Evolutionary conservation across 2,113 vertebrate species (phyloP).

Genomic region (Phaethon lepturus): DNA sequence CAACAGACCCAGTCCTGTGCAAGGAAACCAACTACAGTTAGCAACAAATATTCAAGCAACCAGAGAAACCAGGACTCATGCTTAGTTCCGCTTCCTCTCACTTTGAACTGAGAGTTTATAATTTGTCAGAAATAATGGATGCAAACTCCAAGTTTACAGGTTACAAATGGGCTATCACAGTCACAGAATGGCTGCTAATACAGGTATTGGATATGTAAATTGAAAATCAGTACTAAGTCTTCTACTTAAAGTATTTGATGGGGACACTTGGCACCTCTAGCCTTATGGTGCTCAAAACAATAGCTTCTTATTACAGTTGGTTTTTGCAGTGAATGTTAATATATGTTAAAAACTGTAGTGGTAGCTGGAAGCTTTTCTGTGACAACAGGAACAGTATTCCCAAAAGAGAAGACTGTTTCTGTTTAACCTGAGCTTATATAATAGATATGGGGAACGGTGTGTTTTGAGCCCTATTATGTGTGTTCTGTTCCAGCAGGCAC

Average conservation of each 20-base stretch:
- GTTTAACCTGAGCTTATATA: neutral
- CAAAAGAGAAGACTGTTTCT: neutral
- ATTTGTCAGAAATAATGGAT: neutral
- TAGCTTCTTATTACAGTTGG: neutral
- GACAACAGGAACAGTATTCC: neutral
- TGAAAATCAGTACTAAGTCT: neutral
- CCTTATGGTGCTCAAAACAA: neutral
- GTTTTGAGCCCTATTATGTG: neutral
- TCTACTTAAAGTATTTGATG: neutral
- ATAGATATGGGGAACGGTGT: neutral
- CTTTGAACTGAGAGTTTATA: neutral
- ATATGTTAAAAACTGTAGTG: neutral
- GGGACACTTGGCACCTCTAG: neutral
- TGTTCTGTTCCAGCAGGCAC: neutral
- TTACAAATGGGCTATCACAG: neutral
- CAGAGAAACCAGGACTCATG: neutral
- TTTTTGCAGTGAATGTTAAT: neutral
- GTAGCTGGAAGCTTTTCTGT: neutral
- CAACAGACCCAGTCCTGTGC: neutral
- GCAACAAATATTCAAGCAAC: neutral
- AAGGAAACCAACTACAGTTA: neutral
- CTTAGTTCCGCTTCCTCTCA: neutral
- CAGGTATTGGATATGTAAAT: neutral
- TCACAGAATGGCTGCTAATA: neutral
- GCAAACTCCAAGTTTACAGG: neutral